phyloP scores from a whole-genome alignment of 1,140 invertebrate species.

The Microplitis mediator region DNA sequence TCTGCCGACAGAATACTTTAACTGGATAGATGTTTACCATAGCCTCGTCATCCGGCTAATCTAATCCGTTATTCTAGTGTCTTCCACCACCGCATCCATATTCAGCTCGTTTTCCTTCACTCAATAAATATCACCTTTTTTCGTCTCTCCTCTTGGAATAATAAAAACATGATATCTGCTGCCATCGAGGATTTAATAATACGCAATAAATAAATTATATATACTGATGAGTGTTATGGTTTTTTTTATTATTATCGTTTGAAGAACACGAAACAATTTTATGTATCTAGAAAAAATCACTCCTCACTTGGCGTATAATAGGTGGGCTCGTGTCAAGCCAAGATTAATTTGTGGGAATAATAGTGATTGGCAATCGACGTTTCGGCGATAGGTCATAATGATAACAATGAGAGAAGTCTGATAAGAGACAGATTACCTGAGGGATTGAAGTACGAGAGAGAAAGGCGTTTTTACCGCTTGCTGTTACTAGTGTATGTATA shows the following conservation, averaged over 20 bases:
- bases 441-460: conserved; percentile 8
- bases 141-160: too few species aligned
- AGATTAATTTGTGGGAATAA: conserved; percentile 43
- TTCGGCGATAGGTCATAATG: conserved; percentile 35
- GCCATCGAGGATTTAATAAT: too few species aligned
- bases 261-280: too few species aligned
- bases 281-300: too few species aligned
- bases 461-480: neutral
- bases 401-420: conserved; percentile 29
- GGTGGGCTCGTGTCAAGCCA: conserved; percentile 35
- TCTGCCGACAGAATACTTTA: conserved; percentile 6
- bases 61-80: neutral
- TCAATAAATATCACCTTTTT: neutral
- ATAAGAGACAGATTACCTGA: conserved; percentile 24
- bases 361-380: conserved; percentile 41
- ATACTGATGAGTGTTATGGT: too few species aligned
- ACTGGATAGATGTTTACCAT: conserved; percentile 6
- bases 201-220: too few species aligned
- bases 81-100: neutral
- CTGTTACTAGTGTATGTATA: neutral
- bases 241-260: too few species aligned
- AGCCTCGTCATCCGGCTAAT: neutral
- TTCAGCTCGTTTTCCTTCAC: neutral
- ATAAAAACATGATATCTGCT: too few species aligned
- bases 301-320: conserved; percentile 20